phyloP scores from a whole-genome alignment of 2,113 vertebrate species.

The Zootoca vivipara region DNA sequence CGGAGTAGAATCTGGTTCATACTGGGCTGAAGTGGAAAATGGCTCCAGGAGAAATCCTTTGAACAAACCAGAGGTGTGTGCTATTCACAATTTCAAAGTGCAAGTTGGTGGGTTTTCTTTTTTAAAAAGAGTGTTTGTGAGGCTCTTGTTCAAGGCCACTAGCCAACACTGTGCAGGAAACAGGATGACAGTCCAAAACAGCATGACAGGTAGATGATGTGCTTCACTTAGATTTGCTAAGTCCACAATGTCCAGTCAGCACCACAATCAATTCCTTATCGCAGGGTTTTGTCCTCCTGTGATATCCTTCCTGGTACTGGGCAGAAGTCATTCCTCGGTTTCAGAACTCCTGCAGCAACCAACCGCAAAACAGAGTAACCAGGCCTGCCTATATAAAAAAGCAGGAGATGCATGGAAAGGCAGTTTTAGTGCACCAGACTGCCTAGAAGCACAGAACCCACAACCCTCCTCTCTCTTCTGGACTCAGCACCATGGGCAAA shows the following conservation, averaged over 20 bases:
- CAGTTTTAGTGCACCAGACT: neutral
- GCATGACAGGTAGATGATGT: neutral
- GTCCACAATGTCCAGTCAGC: conserved; percentile 24
- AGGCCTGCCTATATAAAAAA: neutral
- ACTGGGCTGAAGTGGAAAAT: conserved; percentile 54
- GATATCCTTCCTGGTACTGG: neutral
- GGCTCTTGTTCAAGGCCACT: conserved; percentile 19
- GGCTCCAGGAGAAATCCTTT: conserved; percentile 53
- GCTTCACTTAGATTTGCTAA: neutral
- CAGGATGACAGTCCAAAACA: conserved; percentile 18
- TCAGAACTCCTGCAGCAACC: conserved; percentile 36
- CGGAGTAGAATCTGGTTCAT: conserved; percentile 58
- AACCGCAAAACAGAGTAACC: neutral
- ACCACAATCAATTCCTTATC: conserved; percentile 7
- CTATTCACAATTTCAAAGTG: conserved; percentile 71
- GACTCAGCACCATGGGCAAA: neutral
- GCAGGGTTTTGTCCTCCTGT: neutral
- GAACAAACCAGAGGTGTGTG: conserved; percentile 56
- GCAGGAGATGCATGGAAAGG: conserved; percentile 16
- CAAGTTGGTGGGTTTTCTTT: conserved; percentile 44
- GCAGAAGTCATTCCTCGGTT: neutral
- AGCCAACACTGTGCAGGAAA: conserved; percentile 48
- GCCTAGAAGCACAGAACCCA: conserved; percentile 5
- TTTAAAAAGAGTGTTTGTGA: conserved; percentile 29
- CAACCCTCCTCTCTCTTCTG: neutral